Evolutionary conservation across 53 echinoderm and acorn worm species (phyloP), one percentile per base, ranked within the genome.

Genomic region (Paelopatides confundens): DNA sequence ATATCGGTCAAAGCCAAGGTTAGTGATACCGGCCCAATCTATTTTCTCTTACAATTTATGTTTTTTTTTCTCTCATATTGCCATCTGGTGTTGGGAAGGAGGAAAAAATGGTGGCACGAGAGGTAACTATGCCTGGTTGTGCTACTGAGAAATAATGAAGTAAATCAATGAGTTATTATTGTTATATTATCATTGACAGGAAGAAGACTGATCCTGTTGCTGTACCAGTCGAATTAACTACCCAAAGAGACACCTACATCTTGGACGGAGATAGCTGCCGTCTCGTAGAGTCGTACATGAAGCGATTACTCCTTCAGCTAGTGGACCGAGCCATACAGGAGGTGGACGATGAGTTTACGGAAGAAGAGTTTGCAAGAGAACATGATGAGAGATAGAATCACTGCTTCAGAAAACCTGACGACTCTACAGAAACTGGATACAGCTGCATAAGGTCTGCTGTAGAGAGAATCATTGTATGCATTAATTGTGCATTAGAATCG

Each of bases 291-390:
- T 84, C 91, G 7, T 94, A 84, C 76, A 18, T 88, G 53, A 64
- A 87, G 10, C 82, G 94, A 46, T 83, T 96, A 39, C 77, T 96
- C 39, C 93, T 96, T 32, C 86, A 90, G 86, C 83, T 96, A 65
- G 91, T 78, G 6, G 96, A 96, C 74, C 38, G 63, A 15, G 96
- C 96, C 3, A 82, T 96, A 37, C 90, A 93, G 69, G 36, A 64
- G 76, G 87, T 82, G 5, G 90, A 93, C n/a, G 93, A 90, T 14
- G 93, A 69, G 62, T 90, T 81, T 50, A 35, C 69, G 0, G 48
- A 77, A 18, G 90, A 86, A 10, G 82, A 82, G 2, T 14, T 28
- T 18, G 54, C 70, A 26, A 63, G 31, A 67, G n/a, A 90, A 86
- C 62, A 79, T 69, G 82, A 89, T 90, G 36, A 46, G 87, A 66